Percentiles rank a stretch among this genome's conserved stretches.
phyloP scores from a whole-genome alignment of 2,797 vertebrate genomes.

The Rhinogobio ventralis region DNA sequence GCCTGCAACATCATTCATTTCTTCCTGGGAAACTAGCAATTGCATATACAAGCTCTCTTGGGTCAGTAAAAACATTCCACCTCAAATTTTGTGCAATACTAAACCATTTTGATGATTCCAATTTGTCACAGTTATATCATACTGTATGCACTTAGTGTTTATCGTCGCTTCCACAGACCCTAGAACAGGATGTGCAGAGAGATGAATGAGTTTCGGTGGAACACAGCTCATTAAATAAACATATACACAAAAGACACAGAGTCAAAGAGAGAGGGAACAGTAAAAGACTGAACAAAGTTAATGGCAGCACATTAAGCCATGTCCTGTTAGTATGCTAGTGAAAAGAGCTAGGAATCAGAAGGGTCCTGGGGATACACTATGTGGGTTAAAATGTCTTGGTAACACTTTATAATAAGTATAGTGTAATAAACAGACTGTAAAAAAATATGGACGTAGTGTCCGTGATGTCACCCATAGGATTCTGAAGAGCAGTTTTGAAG shows the following conservation, averaged over 20 bases:
- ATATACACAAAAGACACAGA: slow-evolving; percentile 8
- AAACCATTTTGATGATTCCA: slow-evolving; percentile 31
- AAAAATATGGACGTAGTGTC: no score
- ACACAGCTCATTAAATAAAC: slow-evolving; percentile 55
- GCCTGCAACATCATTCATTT: background rate
- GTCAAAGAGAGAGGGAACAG: background rate
- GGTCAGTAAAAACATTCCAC: slow-evolving; percentile 20
- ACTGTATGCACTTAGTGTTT: slow-evolving; percentile 1
- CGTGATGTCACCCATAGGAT: no score
- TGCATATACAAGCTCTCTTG: slow-evolving; percentile 31
- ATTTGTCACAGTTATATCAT: slow-evolving; percentile 24
- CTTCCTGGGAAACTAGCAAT: background rate
- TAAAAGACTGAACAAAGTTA: slow-evolving; percentile 1
- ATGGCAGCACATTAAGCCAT: background rate
- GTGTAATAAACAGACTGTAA: no score
- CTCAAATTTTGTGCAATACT: background rate
- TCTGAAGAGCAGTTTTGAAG: no score
- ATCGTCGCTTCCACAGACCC: background rate
- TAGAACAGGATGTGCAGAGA: slow-evolving; percentile 21
- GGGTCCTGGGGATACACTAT: background rate
- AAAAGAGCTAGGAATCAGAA: background rate
- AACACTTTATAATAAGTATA: no score
- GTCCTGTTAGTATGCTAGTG: background rate
- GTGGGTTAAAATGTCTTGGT: background rate
- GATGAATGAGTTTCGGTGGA: slow-evolving; percentile 31